Evolutionary conservation across 2,888 invertebrate species (phyloP).

Genomic region (Ectropis crepuscularia): DNA sequence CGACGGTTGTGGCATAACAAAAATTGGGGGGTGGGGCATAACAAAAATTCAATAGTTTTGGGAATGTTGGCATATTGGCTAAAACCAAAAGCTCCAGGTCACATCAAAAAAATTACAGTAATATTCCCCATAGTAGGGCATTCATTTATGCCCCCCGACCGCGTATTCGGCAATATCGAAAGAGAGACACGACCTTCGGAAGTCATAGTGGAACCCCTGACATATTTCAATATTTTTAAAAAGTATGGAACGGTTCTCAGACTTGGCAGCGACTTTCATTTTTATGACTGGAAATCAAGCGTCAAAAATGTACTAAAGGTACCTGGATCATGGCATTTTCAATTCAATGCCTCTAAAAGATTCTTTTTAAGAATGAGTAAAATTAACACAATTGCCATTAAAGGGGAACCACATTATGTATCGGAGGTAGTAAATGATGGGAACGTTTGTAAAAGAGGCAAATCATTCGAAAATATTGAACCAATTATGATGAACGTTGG

Average conservation of each 20-base stretch:
- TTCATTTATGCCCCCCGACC: not conserved
- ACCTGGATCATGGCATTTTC: not conserved
- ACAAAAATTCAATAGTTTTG: conserved; percentile 72
- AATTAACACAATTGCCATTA: not conserved
- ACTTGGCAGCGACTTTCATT: not conserved
- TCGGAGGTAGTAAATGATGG: conserved; percentile 18
- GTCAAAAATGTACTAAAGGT: no score
- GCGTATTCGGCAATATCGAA: conserved; percentile 1
- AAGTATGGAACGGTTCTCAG: no score
- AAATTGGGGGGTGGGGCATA: conserved; percentile 71
- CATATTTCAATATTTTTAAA: not conserved
- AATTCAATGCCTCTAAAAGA: conserved; percentile 5
- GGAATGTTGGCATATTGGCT: conserved; percentile 6
- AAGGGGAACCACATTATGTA: conserved; percentile 8
- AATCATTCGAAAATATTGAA: conserved; percentile 34
- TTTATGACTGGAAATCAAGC: not conserved
- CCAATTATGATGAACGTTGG: conserved; percentile 21
- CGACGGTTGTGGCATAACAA: conserved; percentile 4
- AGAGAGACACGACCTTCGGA: not conserved
- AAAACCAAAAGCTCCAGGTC: not conserved
- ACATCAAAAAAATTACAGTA: not conserved
- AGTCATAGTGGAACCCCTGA: not conserved
- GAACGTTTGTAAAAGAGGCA: conserved; percentile 36
- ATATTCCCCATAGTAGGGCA: conserved; percentile 1
- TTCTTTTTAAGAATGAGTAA: conserved; percentile 1